Conservation (phyloP, 1,140 invertebrate species). For the Leptinotarsa lineolata region DNA sequence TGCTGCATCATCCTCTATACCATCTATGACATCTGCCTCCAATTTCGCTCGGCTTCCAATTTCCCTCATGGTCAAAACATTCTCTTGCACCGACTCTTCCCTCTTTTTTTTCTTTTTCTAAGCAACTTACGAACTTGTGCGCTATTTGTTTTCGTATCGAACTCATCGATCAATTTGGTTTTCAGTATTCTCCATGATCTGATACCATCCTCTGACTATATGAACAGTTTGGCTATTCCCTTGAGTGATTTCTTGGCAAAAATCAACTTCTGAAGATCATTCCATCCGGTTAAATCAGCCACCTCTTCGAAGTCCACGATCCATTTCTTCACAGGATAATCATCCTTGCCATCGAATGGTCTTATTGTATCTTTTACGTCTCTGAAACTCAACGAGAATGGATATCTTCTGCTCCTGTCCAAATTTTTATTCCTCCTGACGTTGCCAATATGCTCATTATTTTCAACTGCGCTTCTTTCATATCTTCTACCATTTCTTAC, state of each 20-base stretch:
- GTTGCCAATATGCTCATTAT: too few species aligned
- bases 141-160: constrained; percentile 31
- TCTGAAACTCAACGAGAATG: not conserved
- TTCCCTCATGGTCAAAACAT: constrained; percentile 52
- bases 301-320: constrained; percentile 46
- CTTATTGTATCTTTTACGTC: not conserved
- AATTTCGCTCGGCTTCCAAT: constrained; percentile 42
- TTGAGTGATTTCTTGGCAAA: constrained; percentile 47
- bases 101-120: constrained; percentile 36
- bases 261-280: constrained; percentile 34
- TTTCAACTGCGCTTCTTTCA: too few species aligned
- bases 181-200: constrained; percentile 46
- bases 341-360: constrained; percentile 30
- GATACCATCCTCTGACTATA: constrained; percentile 44
- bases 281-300: constrained; percentile 36
- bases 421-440: not conserved
- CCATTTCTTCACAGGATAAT: constrained; percentile 44
- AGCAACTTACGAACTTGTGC: constrained; percentile 43
- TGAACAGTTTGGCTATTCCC: constrained; percentile 45
- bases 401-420: not conserved
- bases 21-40: constrained; percentile 39
- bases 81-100: constrained; percentile 49
- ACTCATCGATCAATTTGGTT: constrained; percentile 31
- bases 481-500: not conserved
- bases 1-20: constrained; percentile 30